Percentiles rank a stretch among this genome's conserved stretches.
Evolutionary conservation across 2,888 invertebrate species (phyloP).

Genomic region (Drosophila tripunctata): DNA sequence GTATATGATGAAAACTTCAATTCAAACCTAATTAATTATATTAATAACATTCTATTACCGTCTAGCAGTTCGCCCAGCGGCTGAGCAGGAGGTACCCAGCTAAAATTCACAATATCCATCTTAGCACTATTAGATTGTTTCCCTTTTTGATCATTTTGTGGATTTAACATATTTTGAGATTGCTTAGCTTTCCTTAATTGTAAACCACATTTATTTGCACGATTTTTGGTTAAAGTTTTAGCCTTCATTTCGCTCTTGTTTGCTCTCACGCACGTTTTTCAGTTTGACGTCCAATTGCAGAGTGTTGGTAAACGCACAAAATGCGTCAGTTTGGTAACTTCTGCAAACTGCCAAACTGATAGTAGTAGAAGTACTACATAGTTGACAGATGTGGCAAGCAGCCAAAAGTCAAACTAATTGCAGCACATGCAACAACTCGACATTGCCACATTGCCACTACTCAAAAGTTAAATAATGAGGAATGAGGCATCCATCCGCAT

Average conservation of each 20-base stretch:
- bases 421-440: slow-evolving; percentile 55
- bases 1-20: not conserved
- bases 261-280: not conserved
- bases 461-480: slow-evolving; percentile 52
- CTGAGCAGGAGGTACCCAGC: not conserved
- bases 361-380: slow-evolving; percentile 19
- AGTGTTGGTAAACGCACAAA: slow-evolving; percentile 19
- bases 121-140: not conserved
- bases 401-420: slow-evolving; percentile 58
- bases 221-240: not conserved
- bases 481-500: slow-evolving; percentile 41
- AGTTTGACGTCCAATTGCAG: not conserved
- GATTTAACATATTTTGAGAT: too few relatives aligned
- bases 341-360: not conserved
- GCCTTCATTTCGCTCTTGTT: not conserved
- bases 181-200: not conserved
- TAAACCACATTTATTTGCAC: not conserved
- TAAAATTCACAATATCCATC: not conserved
- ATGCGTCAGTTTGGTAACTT: not conserved
- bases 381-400: slow-evolving; percentile 20
- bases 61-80: not conserved
- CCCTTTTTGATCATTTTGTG: not conserved
- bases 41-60: not conserved
- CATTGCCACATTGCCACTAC: slow-evolving; percentile 45
- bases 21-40: not conserved